Conservation (phyloP, 2,888 invertebrate genomes). For the Myopa tessellatipennis region DNA sequence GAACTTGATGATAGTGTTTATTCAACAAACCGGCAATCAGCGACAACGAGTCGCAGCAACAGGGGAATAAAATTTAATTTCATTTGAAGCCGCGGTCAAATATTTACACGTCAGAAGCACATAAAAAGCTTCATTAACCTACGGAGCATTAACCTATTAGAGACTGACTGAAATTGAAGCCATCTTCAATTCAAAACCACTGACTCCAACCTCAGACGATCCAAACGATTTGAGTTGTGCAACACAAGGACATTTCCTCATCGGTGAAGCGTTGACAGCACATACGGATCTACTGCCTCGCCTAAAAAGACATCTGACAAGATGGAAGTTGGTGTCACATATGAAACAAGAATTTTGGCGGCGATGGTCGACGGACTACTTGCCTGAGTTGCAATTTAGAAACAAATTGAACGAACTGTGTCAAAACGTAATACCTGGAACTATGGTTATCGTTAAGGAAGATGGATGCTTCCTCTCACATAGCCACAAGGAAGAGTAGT, state of each 20-base stretch:
- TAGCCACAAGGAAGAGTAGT: conserved; percentile 10
- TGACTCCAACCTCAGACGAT: background rate
- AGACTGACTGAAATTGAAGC: conserved; percentile 6
- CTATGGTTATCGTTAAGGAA: conserved; percentile 31
- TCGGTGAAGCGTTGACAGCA: too few species aligned
- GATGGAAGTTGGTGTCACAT: background rate
- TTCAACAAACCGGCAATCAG: too few species aligned
- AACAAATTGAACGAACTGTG: background rate
- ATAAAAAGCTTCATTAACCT: background rate
- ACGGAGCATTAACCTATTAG: background rate
- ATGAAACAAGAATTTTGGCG: background rate
- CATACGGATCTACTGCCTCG: background rate
- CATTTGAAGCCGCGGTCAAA: too few species aligned
- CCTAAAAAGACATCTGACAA: background rate
- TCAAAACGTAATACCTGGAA: background rate
- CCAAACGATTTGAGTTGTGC: background rate
- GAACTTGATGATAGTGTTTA: too few species aligned
- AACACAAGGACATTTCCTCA: conserved; percentile 5
- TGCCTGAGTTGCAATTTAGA: background rate
- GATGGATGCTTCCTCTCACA: conserved; percentile 1
- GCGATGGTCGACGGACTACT: background rate
- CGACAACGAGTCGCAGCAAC: too few species aligned
- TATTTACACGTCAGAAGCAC: background rate
- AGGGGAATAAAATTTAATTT: too few species aligned
- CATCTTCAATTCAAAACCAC: background rate